Evolutionary conservation across 30 jellyfish, hydroid and myxozoan species (phyloP).

Genomic region (Hydractinia symbiolongicarpus): DNA sequence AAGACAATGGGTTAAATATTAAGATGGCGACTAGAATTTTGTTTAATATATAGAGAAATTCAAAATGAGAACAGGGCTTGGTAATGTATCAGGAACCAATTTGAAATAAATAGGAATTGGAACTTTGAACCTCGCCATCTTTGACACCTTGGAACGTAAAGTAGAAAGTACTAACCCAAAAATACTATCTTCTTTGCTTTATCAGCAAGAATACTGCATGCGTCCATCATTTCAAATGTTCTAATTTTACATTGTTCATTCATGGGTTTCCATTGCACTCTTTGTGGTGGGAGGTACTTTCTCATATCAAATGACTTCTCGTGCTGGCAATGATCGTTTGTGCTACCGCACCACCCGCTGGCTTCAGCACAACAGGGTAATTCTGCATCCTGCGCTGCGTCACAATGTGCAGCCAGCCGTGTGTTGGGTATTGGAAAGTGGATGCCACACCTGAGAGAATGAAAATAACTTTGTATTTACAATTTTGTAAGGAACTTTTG

Average conservation of each 20-base stretch:
- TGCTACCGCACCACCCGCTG: slow-evolving; percentile 68
- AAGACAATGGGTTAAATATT: no score
- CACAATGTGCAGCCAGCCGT: slow-evolving; percentile 42
- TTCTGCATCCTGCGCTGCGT: slow-evolving; percentile 16
- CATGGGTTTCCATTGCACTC: slow-evolving; percentile 46
- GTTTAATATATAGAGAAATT: no score
- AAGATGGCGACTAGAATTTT: no score
- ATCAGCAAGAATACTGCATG: slow-evolving; percentile 32
- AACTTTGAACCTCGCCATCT: no score
- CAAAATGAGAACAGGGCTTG: no score
- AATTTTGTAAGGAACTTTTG: neutral
- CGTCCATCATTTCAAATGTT: slow-evolving; percentile 20
- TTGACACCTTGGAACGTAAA: no score
- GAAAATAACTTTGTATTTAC: neutral
- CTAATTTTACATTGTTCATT: slow-evolving; percentile 24
- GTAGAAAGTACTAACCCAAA: slow-evolving; percentile 35
- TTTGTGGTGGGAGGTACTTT: slow-evolving; percentile 23
- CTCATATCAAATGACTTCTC: slow-evolving; percentile 25
- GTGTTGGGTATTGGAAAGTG: slow-evolving; percentile 31
- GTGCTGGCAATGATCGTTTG: slow-evolving; percentile 37
- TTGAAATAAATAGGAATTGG: no score
- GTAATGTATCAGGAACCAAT: no score
- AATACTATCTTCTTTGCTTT: slow-evolving; percentile 33
- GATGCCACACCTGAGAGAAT: slow-evolving; percentile 47
- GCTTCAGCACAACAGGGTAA: slow-evolving; percentile 51